Base-by-base conservation (phyloP, 2,888 invertebrate species). In the Julus scanicus region DNA sequence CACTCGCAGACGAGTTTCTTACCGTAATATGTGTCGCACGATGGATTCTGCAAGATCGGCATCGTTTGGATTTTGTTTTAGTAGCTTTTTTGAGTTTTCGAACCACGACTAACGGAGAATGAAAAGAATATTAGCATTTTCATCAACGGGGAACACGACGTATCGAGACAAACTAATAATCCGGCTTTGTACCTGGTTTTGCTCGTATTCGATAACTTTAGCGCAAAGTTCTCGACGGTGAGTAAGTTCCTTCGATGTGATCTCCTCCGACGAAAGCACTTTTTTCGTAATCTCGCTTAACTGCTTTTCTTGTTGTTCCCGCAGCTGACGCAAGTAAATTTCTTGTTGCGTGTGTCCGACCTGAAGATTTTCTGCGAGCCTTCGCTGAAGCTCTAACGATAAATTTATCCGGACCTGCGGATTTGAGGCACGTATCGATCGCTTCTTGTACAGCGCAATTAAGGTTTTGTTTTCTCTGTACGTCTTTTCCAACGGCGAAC, bases 401-500 rank as follows among this genome's bases (percentile, higher is more conserved):
- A 89, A 39, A 71, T 89, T 89, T 29, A 83, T 84, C 40, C 84
- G 39, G 8, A 84, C 89, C 39, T 63, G 44, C 3, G 85, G 20
- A 13, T 29, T 88, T 17, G 84, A n/a, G 9, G 88, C 87, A 17
- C 87, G 87, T 48, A 89, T 29, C 48, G 88, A 44, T 39, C 89
- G 86, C 17, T 86, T 88, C 57, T 89, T 40, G 40, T 89, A 89
- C 13, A 86, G 85, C 48, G 88, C 29, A 40, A 89, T 83, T 11
- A 89, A 39, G 39, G 63, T 57, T 39, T 86, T 29, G 48, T 89
- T 89, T 88, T 89, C 88, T n/a, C 40, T 49, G 83, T 89, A 39
- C n/a, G 89, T 89, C 86, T 80, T 87, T 63, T 89, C 89, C 84
- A 89, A 48, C 9, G 89, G 89, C 17, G 87, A 89, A n/a, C 71